Conservation (phyloP, 2,113 vertebrate genomes). For the Synodontis membranacea region DNA sequence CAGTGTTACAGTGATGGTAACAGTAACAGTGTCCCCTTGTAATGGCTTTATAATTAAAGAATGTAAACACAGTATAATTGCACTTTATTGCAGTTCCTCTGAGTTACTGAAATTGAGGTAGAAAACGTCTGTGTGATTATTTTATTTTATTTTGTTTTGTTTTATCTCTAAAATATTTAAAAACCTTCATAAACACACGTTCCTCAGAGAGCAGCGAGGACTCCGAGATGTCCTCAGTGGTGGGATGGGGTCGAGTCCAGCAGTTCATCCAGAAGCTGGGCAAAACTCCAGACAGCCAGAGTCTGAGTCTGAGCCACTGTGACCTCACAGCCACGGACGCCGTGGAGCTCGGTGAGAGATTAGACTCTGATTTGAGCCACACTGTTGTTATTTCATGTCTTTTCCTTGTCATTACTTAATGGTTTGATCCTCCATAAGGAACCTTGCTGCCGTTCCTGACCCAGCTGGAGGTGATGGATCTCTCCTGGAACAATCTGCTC, state of each 20-base stretch:
- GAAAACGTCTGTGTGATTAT: no score
- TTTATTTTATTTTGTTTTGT: no score
- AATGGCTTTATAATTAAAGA: no score
- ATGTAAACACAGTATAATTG: not conserved
- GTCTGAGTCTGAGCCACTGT: constrained; percentile 77
- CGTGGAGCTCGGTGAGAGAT: constrained; percentile 75
- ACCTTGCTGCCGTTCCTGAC: constrained; percentile 74
- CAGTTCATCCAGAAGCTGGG: constrained; percentile 78
- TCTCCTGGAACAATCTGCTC: constrained; percentile 86
- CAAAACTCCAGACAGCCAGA: constrained; percentile 69
- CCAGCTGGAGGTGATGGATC: constrained; percentile 80
- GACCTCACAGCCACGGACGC: constrained; percentile 74
- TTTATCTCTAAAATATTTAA: not conserved
- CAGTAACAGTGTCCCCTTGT: no score
- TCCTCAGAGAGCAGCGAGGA: constrained; percentile 40
- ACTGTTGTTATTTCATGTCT: not conserved
- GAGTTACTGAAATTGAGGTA: not conserved
- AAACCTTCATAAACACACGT: not conserved
- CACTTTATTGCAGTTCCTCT: not conserved
- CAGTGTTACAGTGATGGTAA: no score
- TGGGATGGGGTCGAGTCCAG: constrained; percentile 71
- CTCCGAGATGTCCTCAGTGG: constrained; percentile 28
- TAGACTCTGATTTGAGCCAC: not conserved
- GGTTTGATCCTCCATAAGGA: constrained; percentile 58
- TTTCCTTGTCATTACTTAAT: not conserved